Evolutionary conservation across 1,140 invertebrate genomes (phyloP), one percentile per base, ranked within the genome.

Genomic region (Portunus trituberculatus): DNA sequence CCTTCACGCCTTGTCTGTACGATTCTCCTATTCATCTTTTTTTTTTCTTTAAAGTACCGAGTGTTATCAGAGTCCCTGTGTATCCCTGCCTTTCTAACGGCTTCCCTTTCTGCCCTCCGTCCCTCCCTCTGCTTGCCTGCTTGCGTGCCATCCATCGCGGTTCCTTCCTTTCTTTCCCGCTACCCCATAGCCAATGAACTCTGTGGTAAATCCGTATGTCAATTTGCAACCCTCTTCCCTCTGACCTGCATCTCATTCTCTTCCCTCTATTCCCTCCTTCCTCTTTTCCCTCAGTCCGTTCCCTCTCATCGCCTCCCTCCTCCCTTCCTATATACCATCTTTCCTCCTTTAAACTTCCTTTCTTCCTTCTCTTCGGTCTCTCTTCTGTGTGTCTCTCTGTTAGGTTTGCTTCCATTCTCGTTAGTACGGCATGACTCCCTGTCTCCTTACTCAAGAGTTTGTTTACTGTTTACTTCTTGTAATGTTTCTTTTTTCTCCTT

Each of bases 41-140:
- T 46, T 59, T 59, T 20, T 20, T 39, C n/a, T n/a, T n/a, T n/a
- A n/a, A n/a, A 39, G 39, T 59, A 59, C 52, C 52, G 52, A 59
- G 52, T 59, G 52, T 59, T 88, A 39, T 88, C 86, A 45, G 16
- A 16, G 32, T 88, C 86, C n/a, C 31, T 14, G 12, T 89, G 25
- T 89, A 25, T 89, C 87, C 48, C 32, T 1, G 7, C 32, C 87
- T 45, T 52, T 45, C 0, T 20, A 45, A n/a, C 32, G 29, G 39
- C 48, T 39, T 88, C 86, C 45, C 86, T 88, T 28, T 88, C 86
- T 46, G 12, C 45, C 86, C 86, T 88, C 31, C 45, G 29, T 45
- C 16, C 87, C 4, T 76, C 67, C 67, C 67, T 16, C 67, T 76
- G 67, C 67, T 76, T 76, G 67, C 67, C 67, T 89, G 29, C 32